Evolutionary conservation across 1,140 invertebrate species (phyloP).

Genomic region (Microplitis demolitor): DNA sequence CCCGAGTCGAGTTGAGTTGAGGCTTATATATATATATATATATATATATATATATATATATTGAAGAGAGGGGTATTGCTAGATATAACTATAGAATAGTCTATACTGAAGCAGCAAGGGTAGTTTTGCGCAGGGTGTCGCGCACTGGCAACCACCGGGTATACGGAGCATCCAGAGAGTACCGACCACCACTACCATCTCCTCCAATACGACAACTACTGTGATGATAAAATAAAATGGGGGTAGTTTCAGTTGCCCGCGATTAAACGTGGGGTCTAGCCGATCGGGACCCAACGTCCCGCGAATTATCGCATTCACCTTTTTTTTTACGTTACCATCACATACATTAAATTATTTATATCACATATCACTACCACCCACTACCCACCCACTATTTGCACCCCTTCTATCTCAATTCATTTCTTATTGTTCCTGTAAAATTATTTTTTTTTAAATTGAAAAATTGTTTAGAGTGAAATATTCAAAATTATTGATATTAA

Average conservation of each 20-base stretch:
- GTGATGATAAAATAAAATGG: slow-evolving; percentile 22
- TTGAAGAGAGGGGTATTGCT: background rate
- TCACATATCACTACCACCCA: background rate
- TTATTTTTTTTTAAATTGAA: too few species aligned
- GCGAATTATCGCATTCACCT: slow-evolving; percentile 12
- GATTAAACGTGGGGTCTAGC: slow-evolving; percentile 53
- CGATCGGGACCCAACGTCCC: slow-evolving; percentile 31
- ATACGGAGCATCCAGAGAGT: slow-evolving; percentile 20
- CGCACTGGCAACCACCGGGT: slow-evolving; percentile 41
- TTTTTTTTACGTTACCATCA: background rate
- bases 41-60: slow-evolving; percentile 1
- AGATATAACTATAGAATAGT: slow-evolving; percentile 4
- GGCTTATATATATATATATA: slow-evolving; percentile 31
- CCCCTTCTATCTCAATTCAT: too few species aligned
- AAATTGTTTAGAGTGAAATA: too few species aligned
- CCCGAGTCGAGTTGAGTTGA: background rate
- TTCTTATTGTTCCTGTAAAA: too few species aligned
- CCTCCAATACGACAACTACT: too few species aligned
- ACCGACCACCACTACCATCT: background rate
- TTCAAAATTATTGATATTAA: too few species aligned
- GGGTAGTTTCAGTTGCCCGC: slow-evolving; percentile 58
- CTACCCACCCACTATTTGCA: too few species aligned
- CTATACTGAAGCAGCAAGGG: slow-evolving; percentile 29
- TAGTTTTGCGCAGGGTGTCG: slow-evolving; percentile 58
- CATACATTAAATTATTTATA: background rate